phyloP scores from a whole-genome alignment of 2,797 vertebrate species.

The Phalloptychus januarius region DNA sequence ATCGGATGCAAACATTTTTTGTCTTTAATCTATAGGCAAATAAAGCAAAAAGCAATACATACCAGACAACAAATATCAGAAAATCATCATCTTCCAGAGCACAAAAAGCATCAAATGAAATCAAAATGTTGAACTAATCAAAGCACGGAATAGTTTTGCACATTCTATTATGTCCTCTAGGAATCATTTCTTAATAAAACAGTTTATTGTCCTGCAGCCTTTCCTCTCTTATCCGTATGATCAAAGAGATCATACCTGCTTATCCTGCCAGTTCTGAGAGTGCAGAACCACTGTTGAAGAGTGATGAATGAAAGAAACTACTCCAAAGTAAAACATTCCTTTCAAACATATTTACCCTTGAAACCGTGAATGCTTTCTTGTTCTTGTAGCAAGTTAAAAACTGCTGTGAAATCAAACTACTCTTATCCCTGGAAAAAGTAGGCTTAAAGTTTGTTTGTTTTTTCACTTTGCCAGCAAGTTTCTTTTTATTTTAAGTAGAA shows the following conservation, averaged over 20 bases:
- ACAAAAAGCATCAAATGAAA: not conserved
- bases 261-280: not conserved
- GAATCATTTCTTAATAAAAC: not conserved
- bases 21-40: conserved; percentile 10
- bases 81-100: not conserved
- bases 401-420: not conserved
- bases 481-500: not conserved
- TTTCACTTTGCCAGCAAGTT: not conserved
- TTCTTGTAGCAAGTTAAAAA: not conserved
- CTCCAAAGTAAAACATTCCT: not conserved
- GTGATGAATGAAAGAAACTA: not conserved
- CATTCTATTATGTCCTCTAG: not conserved
- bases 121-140: not conserved
- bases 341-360: not conserved
- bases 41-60: conserved; percentile 14
- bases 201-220: not conserved
- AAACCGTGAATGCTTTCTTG: not conserved
- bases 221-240: not conserved
- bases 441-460: not conserved
- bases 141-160: not conserved
- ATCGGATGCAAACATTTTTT: conserved; percentile 69
- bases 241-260: not conserved
- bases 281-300: not conserved
- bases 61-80: not conserved
- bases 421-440: not conserved